These are phyloP conservation scores for Emmelina monodactyla DNA, from an alignment of 2,888 invertebrate species.

Conservation along the genomic window DNA sequence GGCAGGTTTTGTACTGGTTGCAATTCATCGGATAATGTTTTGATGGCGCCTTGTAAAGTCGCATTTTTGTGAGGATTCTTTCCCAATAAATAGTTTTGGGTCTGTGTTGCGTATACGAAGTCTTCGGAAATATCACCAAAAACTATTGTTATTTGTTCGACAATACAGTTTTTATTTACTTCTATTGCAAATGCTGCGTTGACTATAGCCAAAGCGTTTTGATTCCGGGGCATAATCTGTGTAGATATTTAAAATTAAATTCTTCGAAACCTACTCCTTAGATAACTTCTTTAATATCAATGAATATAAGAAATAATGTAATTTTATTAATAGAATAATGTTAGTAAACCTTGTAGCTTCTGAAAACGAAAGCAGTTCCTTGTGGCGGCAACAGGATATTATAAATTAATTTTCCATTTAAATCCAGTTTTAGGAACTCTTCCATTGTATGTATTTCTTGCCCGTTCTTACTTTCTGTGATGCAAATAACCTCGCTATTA, in stretches of 20 bases:
- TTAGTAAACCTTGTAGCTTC: constrained; percentile 70
- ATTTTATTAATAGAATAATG: not conserved
- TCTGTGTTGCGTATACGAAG: constrained; percentile 65
- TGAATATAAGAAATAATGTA: not conserved
- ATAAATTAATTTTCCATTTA: constrained; percentile 71
- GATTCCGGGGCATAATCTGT: constrained; percentile 77
- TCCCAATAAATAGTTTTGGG: constrained; percentile 60
- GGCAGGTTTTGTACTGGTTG: constrained; percentile 69
- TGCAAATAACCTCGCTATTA: too few species aligned
- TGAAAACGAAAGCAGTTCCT: constrained; percentile 53
- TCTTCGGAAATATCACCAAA: constrained; percentile 71
- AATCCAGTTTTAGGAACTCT: constrained; percentile 67
- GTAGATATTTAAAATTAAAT: not conserved
- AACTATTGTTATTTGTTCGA: constrained; percentile 61
- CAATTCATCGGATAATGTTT: constrained; percentile 65
- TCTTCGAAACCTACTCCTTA: too few species aligned
- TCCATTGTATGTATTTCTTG: too few species aligned
- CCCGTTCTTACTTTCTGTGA: too few species aligned
- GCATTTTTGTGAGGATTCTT: constrained; percentile 42
- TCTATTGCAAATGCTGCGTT: constrained; percentile 77
- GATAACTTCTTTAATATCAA: too few species aligned
- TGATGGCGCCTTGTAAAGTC: constrained; percentile 55
- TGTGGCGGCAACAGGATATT: constrained; percentile 66
- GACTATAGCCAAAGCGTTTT: constrained; percentile 79
- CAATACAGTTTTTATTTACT: constrained; percentile 34